A percentile compares a stretch with the other conserved stretches of the same genome.
These are phyloP conservation scores for Xanthorhoe spadicearia DNA, from an alignment of 2,888 invertebrate species.

Conservation along the genomic window DNA sequence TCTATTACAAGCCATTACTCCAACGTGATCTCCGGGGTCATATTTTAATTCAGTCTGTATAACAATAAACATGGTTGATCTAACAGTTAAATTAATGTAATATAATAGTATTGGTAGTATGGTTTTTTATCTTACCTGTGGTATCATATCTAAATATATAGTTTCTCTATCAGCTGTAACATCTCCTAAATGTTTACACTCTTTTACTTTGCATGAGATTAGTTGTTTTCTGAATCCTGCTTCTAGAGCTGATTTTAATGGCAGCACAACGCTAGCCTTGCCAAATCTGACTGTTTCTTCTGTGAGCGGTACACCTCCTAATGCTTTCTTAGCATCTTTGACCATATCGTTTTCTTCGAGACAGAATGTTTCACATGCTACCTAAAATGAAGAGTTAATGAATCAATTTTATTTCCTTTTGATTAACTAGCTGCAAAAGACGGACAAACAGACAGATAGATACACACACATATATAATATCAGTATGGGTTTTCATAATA, in stretches of 20 bases:
- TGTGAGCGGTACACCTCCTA: constrained; percentile 89
- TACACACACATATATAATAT: no score
- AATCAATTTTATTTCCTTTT: no score
- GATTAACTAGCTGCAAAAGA: no score
- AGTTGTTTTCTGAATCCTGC: constrained; percentile 71
- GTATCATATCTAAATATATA: constrained; percentile 85
- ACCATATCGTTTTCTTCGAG: constrained; percentile 94
- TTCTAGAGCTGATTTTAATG: constrained; percentile 65
- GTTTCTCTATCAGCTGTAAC: constrained; percentile 82
- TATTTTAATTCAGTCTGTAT: constrained; percentile 86
- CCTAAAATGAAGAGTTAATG: constrained; percentile 72
- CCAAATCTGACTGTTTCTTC: constrained; percentile 90
- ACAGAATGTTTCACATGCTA: constrained; percentile 96
- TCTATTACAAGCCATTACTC: constrained; percentile 94
- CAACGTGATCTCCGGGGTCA: constrained; percentile 96
- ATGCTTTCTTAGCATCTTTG: constrained; percentile 90
- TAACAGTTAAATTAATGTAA: neutral
- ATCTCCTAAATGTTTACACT: constrained; percentile 85
- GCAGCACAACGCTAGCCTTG: constrained; percentile 69
- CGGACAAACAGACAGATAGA: no score
- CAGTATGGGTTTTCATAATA: no score
- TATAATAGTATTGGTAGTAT: constrained; percentile 1
- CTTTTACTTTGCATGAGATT: constrained; percentile 80
- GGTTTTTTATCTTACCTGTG: constrained; percentile 58
- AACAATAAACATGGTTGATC: constrained; percentile 15